phyloP scores from a whole-genome alignment of 2,888 invertebrate genomes.

The Caenorhabditis imperialis region DNA sequence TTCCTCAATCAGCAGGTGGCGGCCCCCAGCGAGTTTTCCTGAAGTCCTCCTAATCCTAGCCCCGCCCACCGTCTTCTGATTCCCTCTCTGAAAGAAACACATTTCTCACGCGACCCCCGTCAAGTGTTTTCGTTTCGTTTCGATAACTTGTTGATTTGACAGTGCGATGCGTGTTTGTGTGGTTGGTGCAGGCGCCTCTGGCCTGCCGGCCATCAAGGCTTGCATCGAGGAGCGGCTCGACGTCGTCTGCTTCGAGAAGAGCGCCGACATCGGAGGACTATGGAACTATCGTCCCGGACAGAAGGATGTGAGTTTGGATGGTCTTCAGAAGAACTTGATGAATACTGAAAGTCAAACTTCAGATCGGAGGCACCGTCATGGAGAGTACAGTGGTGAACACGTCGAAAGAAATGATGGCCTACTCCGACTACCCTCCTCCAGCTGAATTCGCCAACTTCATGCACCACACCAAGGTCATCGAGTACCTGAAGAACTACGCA shows the following conservation, averaged over 20 bases:
- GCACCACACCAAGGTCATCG: slow-evolving; percentile 71
- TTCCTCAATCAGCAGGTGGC: slow-evolving; percentile 40
- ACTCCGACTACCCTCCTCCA: slow-evolving; percentile 77
- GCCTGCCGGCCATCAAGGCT: slow-evolving; percentile 75
- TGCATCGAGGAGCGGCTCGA: slow-evolving; percentile 74
- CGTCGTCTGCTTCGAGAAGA: slow-evolving; percentile 75
- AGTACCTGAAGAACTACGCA: slow-evolving; percentile 75
- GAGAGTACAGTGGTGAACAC: slow-evolving; percentile 79
- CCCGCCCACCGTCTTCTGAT: not conserved
- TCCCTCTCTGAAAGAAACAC: not conserved
- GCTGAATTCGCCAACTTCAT: slow-evolving; percentile 70
- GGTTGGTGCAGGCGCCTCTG: slow-evolving; percentile 76
- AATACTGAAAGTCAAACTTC: slow-evolving; percentile 8
- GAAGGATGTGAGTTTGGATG: slow-evolving; percentile 42
- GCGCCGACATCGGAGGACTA: slow-evolving; percentile 73
- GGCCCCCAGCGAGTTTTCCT: not conserved
- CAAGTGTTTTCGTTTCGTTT: not conserved
- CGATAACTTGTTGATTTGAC: too few species aligned
- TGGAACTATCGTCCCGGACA: slow-evolving; percentile 76
- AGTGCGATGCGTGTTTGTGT: slow-evolving; percentile 73
- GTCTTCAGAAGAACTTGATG: not conserved
- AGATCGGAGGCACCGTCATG: slow-evolving; percentile 78
- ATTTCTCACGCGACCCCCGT: not conserved
- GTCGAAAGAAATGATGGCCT: slow-evolving; percentile 79
- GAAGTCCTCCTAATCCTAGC: not conserved